A percentile compares a stretch with the other conserved stretches of the same genome.
Conservation (phyloP, 30 jellyfish, hydroid and myxozoan genomes). For the Aurelia coerulea region DNA sequence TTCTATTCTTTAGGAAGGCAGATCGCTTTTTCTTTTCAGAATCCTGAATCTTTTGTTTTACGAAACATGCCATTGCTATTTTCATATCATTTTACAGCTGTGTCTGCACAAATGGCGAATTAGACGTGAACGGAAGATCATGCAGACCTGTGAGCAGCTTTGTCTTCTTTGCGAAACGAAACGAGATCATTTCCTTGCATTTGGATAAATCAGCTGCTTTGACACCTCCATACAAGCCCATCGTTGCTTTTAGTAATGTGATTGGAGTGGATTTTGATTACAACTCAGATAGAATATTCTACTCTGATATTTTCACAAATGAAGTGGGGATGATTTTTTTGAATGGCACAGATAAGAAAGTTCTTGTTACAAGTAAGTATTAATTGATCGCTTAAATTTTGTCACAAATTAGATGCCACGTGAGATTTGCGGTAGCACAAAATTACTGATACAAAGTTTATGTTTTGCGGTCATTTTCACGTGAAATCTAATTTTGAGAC, state of each 20-base stretch:
- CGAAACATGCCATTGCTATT: no score
- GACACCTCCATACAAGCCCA: slow-evolving; percentile 83
- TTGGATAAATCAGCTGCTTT: slow-evolving; percentile 58
- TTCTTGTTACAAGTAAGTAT: slow-evolving; percentile 75
- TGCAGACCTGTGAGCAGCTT: slow-evolving; percentile 72
- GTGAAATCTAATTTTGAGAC: no score
- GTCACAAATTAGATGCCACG: no score
- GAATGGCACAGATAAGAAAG: slow-evolving; percentile 75
- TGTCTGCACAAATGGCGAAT: slow-evolving; percentile 87
- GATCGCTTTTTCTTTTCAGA: no score
- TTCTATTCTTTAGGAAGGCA: no score
- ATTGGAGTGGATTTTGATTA: slow-evolving; percentile 93
- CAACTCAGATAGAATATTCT: slow-evolving; percentile 60
- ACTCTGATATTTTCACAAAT: slow-evolving; percentile 89
- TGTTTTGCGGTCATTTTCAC: no score
- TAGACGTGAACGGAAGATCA: slow-evolving; percentile 57
- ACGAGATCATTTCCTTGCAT: slow-evolving; percentile 84
- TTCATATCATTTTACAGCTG: slow-evolving; percentile 53
- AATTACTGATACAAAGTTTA: no score
- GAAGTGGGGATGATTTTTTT: slow-evolving; percentile 77
- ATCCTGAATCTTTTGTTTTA: no score
- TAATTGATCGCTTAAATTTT: no score
- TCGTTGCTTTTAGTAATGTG: slow-evolving; percentile 77
- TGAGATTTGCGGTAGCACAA: no score
- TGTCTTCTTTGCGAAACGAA: slow-evolving; percentile 88